A percentile compares a stretch with the other conserved stretches of the same genome.
phyloP scores from a whole-genome alignment of 2,113 vertebrate species.

The Nothobranchius furzeri region DNA sequence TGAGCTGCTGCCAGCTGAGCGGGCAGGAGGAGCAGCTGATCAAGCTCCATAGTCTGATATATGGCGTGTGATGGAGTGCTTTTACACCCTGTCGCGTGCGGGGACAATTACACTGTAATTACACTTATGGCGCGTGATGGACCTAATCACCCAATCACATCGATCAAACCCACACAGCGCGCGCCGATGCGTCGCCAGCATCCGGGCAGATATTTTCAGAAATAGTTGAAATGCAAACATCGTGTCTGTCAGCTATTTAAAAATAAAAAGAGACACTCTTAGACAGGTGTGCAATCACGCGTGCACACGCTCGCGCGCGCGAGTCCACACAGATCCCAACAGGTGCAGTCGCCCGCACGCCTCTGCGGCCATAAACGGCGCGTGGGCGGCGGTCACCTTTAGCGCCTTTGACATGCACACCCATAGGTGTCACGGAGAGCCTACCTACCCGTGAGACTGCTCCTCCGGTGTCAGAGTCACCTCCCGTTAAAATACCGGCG shows the following conservation, averaged over 20 bases:
- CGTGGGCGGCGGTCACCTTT: slow-evolving; percentile 53
- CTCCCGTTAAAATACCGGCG: slow-evolving; percentile 37
- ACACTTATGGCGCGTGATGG: slow-evolving; percentile 43
- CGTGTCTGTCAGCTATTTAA: slow-evolving; percentile 28
- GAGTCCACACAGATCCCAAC: slow-evolving; percentile 51
- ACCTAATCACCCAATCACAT: slow-evolving; percentile 58
- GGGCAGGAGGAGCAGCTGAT: slow-evolving; percentile 16
- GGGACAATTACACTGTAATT: slow-evolving; percentile 54
- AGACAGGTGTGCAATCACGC: not conserved
- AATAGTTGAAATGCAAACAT: slow-evolving; percentile 8
- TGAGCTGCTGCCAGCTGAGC: slow-evolving; percentile 27
- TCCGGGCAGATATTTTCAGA: slow-evolving; percentile 17
- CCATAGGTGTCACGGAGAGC: slow-evolving; percentile 17
- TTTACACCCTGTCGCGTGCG: slow-evolving; percentile 30
- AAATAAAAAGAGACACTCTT: not conserved
- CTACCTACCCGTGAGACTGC: slow-evolving; percentile 61
- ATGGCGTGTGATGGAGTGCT: slow-evolving; percentile 38
- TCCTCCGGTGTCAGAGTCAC: slow-evolving; percentile 46
- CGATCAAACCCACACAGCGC: slow-evolving; percentile 50
- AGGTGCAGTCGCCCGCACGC: slow-evolving; percentile 54
- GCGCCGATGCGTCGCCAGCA: slow-evolving; percentile 36
- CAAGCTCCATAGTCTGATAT: slow-evolving; percentile 26
- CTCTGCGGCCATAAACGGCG: slow-evolving; percentile 41
- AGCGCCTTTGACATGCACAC: slow-evolving; percentile 34
- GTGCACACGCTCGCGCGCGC: slow-evolving; percentile 15